phyloP scores from a whole-genome alignment of 30 jellyfish, hydroid and myxozoan genomes.

The Nemopilema nomurai region DNA sequence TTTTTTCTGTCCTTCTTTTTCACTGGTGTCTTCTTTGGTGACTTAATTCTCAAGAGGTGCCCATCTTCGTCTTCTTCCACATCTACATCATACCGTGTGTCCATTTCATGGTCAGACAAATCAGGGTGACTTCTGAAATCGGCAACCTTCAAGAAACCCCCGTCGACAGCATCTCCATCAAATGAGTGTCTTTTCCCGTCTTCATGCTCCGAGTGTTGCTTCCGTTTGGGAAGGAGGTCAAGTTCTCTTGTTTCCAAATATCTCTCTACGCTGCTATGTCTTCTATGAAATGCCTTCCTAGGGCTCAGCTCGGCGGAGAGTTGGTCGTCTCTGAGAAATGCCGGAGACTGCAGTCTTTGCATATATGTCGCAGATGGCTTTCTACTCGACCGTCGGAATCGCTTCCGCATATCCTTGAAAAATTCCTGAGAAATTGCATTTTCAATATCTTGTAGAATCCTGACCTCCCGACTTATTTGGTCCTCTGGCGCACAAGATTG shows the following conservation, averaged over 20 bases:
- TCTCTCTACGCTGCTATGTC: slow-evolving; percentile 76
- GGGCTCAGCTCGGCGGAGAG: neutral
- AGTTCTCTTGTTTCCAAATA: slow-evolving; percentile 68
- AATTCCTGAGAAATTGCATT: slow-evolving; percentile 82
- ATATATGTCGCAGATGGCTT: slow-evolving; percentile 32
- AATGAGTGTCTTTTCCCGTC: neutral
- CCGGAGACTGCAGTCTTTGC: slow-evolving; percentile 60
- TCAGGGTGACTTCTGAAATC: slow-evolving; percentile 71
- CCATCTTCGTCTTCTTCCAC: neutral
- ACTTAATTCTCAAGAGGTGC: neutral
- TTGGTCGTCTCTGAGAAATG: neutral
- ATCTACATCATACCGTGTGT: neutral
- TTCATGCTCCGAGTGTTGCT: neutral
- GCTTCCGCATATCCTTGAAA: slow-evolving; percentile 77
- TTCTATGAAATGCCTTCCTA: slow-evolving; percentile 1
- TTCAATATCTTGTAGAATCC: slow-evolving; percentile 80
- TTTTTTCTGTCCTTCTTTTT: slow-evolving; percentile 26
- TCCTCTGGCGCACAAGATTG: slow-evolving; percentile 78
- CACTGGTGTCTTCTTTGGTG: neutral
- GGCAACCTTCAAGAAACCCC: slow-evolving; percentile 15
- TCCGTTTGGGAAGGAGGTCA: slow-evolving; percentile 6
- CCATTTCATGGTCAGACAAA: slow-evolving; percentile 47
- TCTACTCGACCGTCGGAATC: slow-evolving; percentile 66
- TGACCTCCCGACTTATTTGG: slow-evolving; percentile 66
- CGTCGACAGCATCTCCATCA: slow-evolving; percentile 42